Evolutionary conservation across 2,797 vertebrate species (phyloP).

Genomic region (Mormyrus hasselquistii): DNA sequence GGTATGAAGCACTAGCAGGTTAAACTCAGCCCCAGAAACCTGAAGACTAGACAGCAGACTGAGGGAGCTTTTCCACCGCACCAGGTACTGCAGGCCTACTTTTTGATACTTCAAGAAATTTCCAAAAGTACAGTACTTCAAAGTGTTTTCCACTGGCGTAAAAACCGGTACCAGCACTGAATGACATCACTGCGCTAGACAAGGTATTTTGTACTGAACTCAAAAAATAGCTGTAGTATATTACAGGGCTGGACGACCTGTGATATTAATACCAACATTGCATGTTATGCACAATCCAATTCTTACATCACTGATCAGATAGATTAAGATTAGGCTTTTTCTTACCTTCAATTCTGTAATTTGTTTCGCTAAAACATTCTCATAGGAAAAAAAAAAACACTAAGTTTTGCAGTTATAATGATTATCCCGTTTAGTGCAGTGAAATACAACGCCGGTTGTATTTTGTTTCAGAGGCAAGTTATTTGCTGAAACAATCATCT

Average conservation of each 20-base stretch:
- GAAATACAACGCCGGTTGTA: neutral
- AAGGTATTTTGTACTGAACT: neutral
- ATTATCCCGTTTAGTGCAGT: neutral
- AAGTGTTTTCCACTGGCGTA: neutral
- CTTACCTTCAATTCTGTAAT: neutral
- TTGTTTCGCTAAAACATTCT: neutral
- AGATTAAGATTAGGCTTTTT: neutral
- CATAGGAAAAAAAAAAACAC: neutral
- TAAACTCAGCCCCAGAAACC: neutral
- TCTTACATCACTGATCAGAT: neutral
- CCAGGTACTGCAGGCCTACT: neutral
- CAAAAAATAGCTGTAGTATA: neutral
- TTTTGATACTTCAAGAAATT: neutral
- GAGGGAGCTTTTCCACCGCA: neutral
- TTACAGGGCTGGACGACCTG: neutral
- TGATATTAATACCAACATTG: neutral
- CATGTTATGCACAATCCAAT: neutral
- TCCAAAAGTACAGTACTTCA: neutral
- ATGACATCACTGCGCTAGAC: neutral
- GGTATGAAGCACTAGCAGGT: neutral
- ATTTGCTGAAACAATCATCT: neutral
- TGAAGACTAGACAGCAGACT: neutral
- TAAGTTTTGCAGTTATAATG: neutral
- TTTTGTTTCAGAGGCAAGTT: neutral
- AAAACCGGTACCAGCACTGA: neutral